Evolutionary conservation across 2,113 vertebrate species (phyloP).

Genomic region (Loxodonta africana): DNA sequence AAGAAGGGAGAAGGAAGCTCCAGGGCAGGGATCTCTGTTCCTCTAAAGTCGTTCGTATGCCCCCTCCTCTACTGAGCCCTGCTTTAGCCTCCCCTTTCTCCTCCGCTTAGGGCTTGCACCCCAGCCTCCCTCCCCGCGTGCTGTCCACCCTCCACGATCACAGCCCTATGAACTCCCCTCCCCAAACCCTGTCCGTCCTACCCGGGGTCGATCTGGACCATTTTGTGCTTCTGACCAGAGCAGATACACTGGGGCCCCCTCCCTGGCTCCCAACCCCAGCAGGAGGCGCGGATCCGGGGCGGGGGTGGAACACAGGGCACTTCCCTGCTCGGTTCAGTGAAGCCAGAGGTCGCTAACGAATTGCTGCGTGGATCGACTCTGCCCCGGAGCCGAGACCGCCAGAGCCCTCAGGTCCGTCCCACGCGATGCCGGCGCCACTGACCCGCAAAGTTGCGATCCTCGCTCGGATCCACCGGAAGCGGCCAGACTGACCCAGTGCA

Average conservation of each 20-base stretch:
- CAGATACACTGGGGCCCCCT: background rate
- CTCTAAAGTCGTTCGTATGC: fast-evolving
- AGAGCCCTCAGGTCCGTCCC: background rate
- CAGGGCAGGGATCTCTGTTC: background rate
- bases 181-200: background rate
- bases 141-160: background rate
- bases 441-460: background rate
- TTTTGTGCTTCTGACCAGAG: background rate
- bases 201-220: fast-evolving
- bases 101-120: background rate
- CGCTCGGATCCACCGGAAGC: fast-evolving
- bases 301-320: background rate
- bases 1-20: background rate
- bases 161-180: background rate
- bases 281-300: background rate
- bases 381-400: background rate
- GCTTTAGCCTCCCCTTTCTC: background rate
- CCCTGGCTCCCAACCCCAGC: background rate
- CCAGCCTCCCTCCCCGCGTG: background rate
- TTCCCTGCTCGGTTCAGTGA: fast-evolving
- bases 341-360: fast-evolving
- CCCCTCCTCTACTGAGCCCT: background rate
- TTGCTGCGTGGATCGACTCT: background rate
- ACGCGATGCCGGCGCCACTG: fast-evolving
- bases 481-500: background rate